Base-by-base conservation (phyloP, 2,797 vertebrate species). In the Periophthalmus magnuspinnatus region DNA sequence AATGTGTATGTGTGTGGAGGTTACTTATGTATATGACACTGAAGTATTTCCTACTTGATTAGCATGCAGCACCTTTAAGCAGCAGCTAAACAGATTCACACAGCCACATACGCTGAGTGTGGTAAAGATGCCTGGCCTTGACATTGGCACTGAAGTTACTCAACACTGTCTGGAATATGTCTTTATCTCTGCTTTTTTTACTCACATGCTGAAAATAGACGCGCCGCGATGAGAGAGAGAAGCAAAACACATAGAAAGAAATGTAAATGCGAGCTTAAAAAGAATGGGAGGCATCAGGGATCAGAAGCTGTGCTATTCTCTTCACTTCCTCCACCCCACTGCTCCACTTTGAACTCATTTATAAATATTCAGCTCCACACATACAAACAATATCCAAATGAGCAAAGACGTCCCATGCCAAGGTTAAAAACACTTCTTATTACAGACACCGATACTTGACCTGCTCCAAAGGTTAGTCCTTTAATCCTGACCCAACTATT, bases 291-390 rank as follows among this genome's bases (percentile, higher is more conserved):
- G 78, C 89, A 88, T 89, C 79, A 70, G 88, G 90, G 90, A 91
- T 89, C 83, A 86, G 82, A 86, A 81, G 86, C 84, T 85, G 85
- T 83, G 84, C 76, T 89, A 89, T 89, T 90, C 87, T 87, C 80
- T 84, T 75, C 82, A 77, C 77, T 88, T 91, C 88, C 88, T 91
- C 88, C 90, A 89, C 85, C 84, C 87, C 77, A 85, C 85, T 81
- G 86, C 78, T 90, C 86, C 86, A 89, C 90, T 93, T 92, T 91
- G 90, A 93, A 93, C 91, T 91, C 72, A 83, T 88, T 87, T 90
- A 91, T 90, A 90, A 90, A 90, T 92, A 92, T 91, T 90, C 89
- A 90, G 72, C 84, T 90, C 75, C 82, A 84, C 77, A 85, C 86
- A 89, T 85, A 63, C 38, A 90, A 90, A 89, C 88, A 90, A 87